Percentiles rank a stretch among this genome's conserved stretches.
Evolutionary conservation across 2,797 vertebrate genomes (phyloP).

Genomic region (Urosaurus nigricauda): DNA sequence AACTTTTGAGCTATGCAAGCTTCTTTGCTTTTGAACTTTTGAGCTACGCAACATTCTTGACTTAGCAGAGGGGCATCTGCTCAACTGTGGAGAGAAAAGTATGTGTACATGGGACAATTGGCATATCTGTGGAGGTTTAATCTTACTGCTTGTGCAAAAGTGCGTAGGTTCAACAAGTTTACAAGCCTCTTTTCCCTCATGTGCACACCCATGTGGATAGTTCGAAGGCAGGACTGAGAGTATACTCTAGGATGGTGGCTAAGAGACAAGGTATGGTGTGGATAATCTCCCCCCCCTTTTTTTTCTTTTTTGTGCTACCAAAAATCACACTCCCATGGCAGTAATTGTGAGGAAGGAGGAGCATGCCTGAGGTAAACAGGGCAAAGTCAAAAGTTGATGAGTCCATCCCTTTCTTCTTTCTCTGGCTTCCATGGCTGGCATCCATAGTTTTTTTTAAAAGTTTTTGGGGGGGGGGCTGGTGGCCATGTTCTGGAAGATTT

Average conservation of each 20-base stretch:
- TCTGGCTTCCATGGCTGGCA: no score
- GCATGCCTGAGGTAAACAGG: neutral
- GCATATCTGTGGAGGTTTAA: neutral
- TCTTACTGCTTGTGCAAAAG: neutral
- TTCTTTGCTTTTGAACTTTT: slow-evolving; percentile 11
- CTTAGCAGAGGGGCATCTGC: slow-evolving; percentile 10
- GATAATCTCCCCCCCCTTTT: no score
- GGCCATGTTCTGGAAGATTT: no score
- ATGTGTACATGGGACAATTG: neutral
- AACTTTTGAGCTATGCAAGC: neutral
- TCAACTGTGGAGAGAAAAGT: neutral
- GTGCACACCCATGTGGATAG: neutral
- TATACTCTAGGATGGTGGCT: neutral
- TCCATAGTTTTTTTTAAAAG: no score
- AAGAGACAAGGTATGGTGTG: no score
- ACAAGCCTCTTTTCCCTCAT: neutral
- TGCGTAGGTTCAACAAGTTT: neutral
- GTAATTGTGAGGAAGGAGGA: neutral
- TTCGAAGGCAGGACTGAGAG: neutral
- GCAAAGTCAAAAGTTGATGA: neutral
- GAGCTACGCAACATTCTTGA: neutral
- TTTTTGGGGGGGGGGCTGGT: no score
- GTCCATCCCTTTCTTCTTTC: neutral
- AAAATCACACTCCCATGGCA: neutral
- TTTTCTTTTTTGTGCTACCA: neutral